Evolutionary conservation across 1,140 invertebrate species (phyloP), one percentile per base, ranked within the genome.

Genomic region (Limonius californicus): DNA sequence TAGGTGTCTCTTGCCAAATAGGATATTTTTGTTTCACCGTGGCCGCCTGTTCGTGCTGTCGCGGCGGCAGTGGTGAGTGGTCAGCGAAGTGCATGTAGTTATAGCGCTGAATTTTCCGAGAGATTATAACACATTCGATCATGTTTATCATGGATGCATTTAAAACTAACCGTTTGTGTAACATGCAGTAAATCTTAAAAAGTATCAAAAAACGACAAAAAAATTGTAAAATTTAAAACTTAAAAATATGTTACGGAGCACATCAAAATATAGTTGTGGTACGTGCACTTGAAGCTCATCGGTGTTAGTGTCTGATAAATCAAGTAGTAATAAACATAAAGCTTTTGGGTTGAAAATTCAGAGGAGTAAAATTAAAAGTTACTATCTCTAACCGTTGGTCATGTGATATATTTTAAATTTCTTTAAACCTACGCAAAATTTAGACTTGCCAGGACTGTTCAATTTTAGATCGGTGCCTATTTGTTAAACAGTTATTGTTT

Each of bases 1-100:
- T 54, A 64, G 47, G 67, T 72, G 72, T 74, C 73, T 70, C 66
- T 73, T 74, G 73, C 73, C 73, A 74, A 74, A 74, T 71, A 66
- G 68, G 72, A 74, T 74, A 74, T 74, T 74, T 74, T 74, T 74
- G 72, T 73, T 70, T 69, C 62, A 62, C 69, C 71, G 68, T 72
- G 66, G 60, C 65, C 60, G 70, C 68, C 30, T 60, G 45, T 61
- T 66, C 47, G 11, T 27, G 30, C 20, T 61, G 57, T 60, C 59
- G 59, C 67, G 63, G 11, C 62, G 47, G 63, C 65, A 69, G 67
- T 69, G 64, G 65, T 65, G 65, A 69, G 67, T 69, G 68, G 70
- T 65, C 68, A 66, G 57, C 63, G 55, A 69, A 67, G 65, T 68
- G 66, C 8, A 56, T 21, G 30, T 20, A 23, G 11, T 18, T 42